Percentiles rank a stretch among this genome's conserved stretches.
These are phyloP conservation scores for Sphaeramia orbicularis DNA, from an alignment of 2,797 vertebrate species.

Conservation along the genomic window DNA sequence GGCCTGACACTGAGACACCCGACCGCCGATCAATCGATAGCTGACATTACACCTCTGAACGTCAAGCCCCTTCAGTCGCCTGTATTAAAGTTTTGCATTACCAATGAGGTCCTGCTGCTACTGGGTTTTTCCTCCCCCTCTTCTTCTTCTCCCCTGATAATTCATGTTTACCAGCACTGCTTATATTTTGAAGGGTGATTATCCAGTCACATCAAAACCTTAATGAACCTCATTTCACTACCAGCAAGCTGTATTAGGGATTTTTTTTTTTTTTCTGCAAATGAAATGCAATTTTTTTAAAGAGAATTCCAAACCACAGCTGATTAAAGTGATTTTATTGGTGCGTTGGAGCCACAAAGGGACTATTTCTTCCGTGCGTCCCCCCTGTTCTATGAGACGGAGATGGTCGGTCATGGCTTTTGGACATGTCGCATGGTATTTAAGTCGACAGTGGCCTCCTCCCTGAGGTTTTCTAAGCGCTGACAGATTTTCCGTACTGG, in stretches of 20 bases:
- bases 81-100: constrained; percentile 71
- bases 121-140: neutral
- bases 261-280: constrained; percentile 38
- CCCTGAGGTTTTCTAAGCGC: constrained; percentile 55
- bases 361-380: constrained; percentile 14
- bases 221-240: constrained; percentile 54
- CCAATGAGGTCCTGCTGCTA: constrained; percentile 51
- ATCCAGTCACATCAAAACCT: constrained; percentile 69
- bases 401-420: constrained; percentile 57
- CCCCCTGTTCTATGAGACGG: constrained; percentile 6
- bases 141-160: constrained; percentile 17
- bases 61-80: constrained; percentile 50
- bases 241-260: constrained; percentile 44
- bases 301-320: constrained; percentile 56
- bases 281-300: constrained; percentile 65
- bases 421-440: constrained; percentile 57
- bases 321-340: constrained; percentile 66
- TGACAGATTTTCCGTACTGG: constrained; percentile 67
- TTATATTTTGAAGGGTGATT: constrained; percentile 68
- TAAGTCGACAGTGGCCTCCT: constrained; percentile 71
- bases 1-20: constrained; percentile 82
- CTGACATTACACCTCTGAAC: constrained; percentile 77
- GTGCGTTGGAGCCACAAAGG: constrained; percentile 29
- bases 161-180: constrained; percentile 66
- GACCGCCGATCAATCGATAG: constrained; percentile 73